These are phyloP conservation scores for Laticauda colubrina DNA, from an alignment of 2,113 vertebrate genomes.

Conservation along the genomic window DNA sequence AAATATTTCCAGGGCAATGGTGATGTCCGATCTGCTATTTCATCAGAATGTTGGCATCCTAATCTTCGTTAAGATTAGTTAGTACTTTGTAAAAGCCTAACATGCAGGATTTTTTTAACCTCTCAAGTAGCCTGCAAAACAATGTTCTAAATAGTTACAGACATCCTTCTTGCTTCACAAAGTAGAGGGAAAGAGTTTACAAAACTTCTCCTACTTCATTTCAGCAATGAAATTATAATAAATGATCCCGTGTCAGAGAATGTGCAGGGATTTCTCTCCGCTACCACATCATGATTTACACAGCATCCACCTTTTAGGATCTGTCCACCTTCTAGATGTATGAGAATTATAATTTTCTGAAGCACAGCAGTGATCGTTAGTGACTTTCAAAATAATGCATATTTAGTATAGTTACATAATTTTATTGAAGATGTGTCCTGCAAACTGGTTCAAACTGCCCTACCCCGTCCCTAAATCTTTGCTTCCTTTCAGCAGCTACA, in stretches of 20 bases:
- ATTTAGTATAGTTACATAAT: not conserved
- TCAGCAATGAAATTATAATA: not conserved
- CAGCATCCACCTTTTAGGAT: not conserved
- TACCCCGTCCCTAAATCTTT: not conserved
- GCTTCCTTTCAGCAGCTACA: not conserved
- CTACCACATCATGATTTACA: not conserved
- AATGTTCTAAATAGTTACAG: not conserved
- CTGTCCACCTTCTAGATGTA: not conserved
- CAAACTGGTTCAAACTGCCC: not conserved
- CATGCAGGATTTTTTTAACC: not conserved
- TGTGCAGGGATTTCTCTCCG: too few species aligned
- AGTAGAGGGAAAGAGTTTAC: not conserved
- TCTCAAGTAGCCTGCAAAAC: not conserved
- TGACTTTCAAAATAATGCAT: slow-evolving; percentile 29
- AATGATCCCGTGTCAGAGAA: not conserved
- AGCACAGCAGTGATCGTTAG: slow-evolving; percentile 20
- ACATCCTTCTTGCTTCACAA: not conserved
- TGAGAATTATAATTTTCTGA: not conserved
- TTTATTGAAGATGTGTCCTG: slow-evolving; percentile 34
- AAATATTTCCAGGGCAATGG: not conserved
- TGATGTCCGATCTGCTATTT: not conserved
- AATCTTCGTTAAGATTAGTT: not conserved
- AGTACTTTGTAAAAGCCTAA: not conserved
- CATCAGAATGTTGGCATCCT: not conserved
- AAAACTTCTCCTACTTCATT: not conserved